Base-by-base conservation (phyloP, 1,140 invertebrate genomes). In the Neoseiulus cucumeris region DNA sequence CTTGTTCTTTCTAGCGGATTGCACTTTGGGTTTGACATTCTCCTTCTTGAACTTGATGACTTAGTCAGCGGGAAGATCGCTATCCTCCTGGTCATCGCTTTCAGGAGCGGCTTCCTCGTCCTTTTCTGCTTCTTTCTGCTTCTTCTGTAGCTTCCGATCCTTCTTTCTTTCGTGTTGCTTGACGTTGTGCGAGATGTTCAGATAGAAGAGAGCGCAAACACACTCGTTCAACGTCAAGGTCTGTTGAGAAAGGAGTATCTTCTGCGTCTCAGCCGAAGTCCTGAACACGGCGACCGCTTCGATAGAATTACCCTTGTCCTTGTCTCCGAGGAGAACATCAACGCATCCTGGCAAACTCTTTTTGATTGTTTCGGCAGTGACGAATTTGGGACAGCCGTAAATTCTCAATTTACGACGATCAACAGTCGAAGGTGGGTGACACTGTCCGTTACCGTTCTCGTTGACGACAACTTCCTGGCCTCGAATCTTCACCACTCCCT, bases 141-240 rank as follows among this genome's bases (percentile, higher is more conserved):
- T 59, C 25, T 25, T 33, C 17, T 33, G 17, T 25, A 33, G 25
- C 22, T 59, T 59, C 14, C 22, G 17, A 2, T 59, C 51, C 51
- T 59, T 59, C 22, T 25, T 59, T 20, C 51, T 59, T 33, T 59
- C 51, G 51, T 59, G 51, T 25, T 59, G 51, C 22, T 59, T 59
- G 51, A n/a, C 17, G 51, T 59, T 59, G 51, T 20, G 22, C n/a
- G 51, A 59, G 22, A 59, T 59, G 22, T 59, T 59, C n/a, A 59
- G 51, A 33, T 59, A 59, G 22, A 59, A 59, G 14, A 59, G 25
- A 59, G 51, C 51, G 51, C 51, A 59, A 20, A 59, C 33, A 14
- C 25, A 25, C 51, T 59, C 51, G 51, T 59, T 59, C 51, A 59
- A 59, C 22, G 51, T 59, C n/a, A 59, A 12, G 33, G 51, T 59